Evolutionary conservation across 2,797 vertebrate genomes (phyloP).

Genomic region (Xenopus petersii): DNA sequence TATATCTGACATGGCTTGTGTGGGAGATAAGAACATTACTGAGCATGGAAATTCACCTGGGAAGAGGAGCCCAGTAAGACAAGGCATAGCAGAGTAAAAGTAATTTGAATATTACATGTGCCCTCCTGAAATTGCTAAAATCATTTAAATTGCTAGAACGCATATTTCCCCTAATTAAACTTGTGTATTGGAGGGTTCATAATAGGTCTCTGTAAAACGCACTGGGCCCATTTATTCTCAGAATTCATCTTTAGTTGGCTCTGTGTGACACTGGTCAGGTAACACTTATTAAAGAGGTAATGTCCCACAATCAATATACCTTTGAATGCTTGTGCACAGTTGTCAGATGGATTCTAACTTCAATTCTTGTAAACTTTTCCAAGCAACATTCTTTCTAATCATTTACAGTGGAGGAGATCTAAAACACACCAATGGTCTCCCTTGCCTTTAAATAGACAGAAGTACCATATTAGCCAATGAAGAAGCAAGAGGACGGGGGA

Average conservation of each 20-base stretch:
- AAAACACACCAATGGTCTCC: too few relatives aligned
- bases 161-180: conserved; percentile 66
- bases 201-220: conserved; percentile 54
- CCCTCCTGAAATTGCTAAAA: conserved; percentile 89
- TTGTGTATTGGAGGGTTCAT: conserved; percentile 57
- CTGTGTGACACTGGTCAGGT: background rate
- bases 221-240: conserved; percentile 47
- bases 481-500: too few relatives aligned
- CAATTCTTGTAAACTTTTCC: too few relatives aligned
- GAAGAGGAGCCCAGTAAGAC: conserved; percentile 73
- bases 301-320: too few relatives aligned
- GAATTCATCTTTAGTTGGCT: conserved; percentile 40
- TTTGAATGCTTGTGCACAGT: too few relatives aligned
- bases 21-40: conserved; percentile 91
- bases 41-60: conserved; percentile 84
- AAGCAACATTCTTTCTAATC: too few relatives aligned
- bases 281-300: background rate
- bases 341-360: too few relatives aligned
- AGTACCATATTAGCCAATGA: too few relatives aligned
- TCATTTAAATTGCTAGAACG: conserved; percentile 93
- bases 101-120: conserved; percentile 92
- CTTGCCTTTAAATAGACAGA: too few relatives aligned
- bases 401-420: too few relatives aligned
- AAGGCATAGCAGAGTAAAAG: conserved; percentile 74
- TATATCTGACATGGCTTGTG: conserved; percentile 91